These are phyloP conservation scores for Pteropus alecto DNA, from an alignment of 2,113 vertebrate genomes.

Conservation along the genomic window DNA sequence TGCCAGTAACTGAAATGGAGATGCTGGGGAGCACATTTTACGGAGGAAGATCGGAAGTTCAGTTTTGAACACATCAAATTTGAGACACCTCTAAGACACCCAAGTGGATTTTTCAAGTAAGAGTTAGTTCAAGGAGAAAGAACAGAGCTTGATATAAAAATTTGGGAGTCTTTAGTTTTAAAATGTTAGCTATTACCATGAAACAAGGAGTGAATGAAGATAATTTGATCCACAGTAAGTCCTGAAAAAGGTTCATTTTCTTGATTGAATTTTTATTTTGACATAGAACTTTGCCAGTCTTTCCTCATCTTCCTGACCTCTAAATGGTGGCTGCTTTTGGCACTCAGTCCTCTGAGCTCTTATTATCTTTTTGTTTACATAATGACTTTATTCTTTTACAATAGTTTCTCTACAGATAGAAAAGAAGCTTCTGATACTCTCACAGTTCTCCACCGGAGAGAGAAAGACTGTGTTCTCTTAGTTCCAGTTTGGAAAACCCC, in stretches of 20 bases:
- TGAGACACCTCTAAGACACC: neutral
- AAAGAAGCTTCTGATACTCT: neutral
- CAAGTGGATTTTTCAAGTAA: neutral
- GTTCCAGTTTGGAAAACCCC: neutral
- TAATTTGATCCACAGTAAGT: neutral
- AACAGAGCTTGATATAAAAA: neutral
- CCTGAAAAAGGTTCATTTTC: neutral
- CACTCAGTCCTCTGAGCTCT: neutral
- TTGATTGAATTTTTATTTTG: neutral
- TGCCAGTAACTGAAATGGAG: neutral
- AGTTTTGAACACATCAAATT: neutral
- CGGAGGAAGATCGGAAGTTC: neutral
- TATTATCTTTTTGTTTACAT: neutral
- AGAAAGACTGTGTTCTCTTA: neutral
- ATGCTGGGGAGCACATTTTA: neutral
- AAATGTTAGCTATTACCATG: neutral
- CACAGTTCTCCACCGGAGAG: neutral
- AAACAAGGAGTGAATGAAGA: neutral
- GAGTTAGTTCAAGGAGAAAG: neutral
- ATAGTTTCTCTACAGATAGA: neutral
- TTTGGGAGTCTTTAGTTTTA: neutral
- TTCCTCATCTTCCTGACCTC: neutral
- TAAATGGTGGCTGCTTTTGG: neutral
- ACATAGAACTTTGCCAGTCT: neutral
- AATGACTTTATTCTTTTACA: conserved; percentile 15